Evolutionary conservation across 2,888 invertebrate genomes (phyloP).

Genomic region (Leptinotarsa haldemani): DNA sequence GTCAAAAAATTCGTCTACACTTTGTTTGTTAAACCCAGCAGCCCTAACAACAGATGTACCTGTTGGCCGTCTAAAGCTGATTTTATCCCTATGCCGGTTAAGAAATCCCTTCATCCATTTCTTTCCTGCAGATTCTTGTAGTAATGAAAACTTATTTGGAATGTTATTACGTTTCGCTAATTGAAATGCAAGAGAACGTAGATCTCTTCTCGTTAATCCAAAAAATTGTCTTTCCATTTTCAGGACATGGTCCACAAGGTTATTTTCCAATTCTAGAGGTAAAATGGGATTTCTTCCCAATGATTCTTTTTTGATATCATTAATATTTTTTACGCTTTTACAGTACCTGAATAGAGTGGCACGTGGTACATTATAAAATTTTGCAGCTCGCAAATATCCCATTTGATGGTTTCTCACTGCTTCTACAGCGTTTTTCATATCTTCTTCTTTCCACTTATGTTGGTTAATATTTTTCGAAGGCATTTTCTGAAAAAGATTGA

Average conservation of each 20-base stretch:
- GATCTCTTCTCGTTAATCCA: slow-evolving; percentile 28
- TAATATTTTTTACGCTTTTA: slow-evolving; percentile 14
- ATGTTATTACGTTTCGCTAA: slow-evolving; percentile 27
- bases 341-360: not conserved
- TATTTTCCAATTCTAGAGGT: slow-evolving; percentile 22
- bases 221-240: slow-evolving; percentile 26
- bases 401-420: no score
- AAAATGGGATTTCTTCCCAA: slow-evolving; percentile 27
- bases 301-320: slow-evolving; percentile 25
- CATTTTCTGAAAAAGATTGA: no score
- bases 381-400: no score
- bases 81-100: slow-evolving; percentile 24
- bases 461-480: no score
- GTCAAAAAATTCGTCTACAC: no score
- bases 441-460: no score
- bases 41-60: no score
- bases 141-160: slow-evolving; percentile 25
- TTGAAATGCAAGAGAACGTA: slow-evolving; percentile 37
- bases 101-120: not conserved
- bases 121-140: not conserved
- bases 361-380: no score
- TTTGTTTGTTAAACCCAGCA: no score
- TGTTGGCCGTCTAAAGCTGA: no score
- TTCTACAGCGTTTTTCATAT: no score
- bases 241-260: slow-evolving; percentile 24